Evolutionary conservation across 2,113 vertebrate genomes (phyloP).

Genomic region (Psittacus erithacus): DNA sequence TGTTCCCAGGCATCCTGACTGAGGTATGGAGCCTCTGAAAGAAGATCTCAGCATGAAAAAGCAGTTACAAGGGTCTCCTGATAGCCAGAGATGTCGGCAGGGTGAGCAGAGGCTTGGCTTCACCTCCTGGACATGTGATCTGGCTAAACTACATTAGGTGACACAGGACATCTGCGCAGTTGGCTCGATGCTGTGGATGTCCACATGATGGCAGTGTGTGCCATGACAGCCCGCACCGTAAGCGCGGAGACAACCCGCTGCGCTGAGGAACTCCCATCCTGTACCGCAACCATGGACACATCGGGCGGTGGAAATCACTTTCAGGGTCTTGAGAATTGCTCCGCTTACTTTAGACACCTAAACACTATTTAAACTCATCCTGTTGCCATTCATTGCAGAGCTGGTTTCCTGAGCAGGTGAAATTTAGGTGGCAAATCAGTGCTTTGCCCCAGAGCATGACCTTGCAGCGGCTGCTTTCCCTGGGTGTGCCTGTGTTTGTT

Average conservation of each 20-base stretch:
- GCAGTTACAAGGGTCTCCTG: not conserved
- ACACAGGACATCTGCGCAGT: not conserved
- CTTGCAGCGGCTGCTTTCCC: conserved; percentile 16
- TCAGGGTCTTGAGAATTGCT: not conserved
- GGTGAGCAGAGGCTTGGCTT: not conserved
- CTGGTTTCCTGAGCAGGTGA: not conserved
- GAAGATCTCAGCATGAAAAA: not conserved
- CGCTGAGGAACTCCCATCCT: not conserved
- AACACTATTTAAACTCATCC: not conserved
- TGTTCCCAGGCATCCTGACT: not conserved
- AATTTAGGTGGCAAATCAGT: not conserved
- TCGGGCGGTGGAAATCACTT: not conserved
- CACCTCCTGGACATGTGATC: not conserved
- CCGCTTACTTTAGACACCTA: not conserved
- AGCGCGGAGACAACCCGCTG: rapidly evolving
- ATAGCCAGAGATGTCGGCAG: not conserved
- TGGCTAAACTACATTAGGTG: not conserved
- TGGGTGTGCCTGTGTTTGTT: not conserved
- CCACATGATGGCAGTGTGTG: not conserved
- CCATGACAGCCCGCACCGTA: not conserved
- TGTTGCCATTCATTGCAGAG: not conserved
- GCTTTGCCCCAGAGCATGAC: not conserved
- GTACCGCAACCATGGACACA: rapidly evolving
- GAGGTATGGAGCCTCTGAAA: not conserved
- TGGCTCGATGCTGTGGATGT: not conserved